Conservation (phyloP, 2,888 invertebrate species). For the Xylota segnis region DNA sequence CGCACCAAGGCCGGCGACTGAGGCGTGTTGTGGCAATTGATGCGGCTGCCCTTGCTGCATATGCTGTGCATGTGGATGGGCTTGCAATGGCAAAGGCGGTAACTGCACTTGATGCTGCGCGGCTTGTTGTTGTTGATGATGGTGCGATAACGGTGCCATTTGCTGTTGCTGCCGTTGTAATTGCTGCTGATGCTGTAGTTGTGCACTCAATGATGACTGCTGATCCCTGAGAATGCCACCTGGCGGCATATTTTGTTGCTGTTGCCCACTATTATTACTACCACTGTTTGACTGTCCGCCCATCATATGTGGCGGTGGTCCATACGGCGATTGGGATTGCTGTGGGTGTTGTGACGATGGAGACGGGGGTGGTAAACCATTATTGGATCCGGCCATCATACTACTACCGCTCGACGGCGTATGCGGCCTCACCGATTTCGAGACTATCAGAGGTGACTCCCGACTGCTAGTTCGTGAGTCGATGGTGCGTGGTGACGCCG, state of each 20-base stretch:
- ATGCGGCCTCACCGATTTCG: slow-evolving; percentile 78
- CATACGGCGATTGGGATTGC: slow-evolving; percentile 73
- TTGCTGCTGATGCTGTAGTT: slow-evolving; percentile 73
- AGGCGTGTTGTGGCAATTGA: slow-evolving; percentile 77
- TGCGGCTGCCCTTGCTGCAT: slow-evolving; percentile 73
- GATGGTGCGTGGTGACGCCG: slow-evolving; percentile 87
- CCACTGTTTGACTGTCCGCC: slow-evolving; percentile 47
- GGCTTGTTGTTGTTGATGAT: slow-evolving; percentile 63
- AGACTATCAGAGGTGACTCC: slow-evolving; percentile 79
- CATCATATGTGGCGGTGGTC: slow-evolving; percentile 69
- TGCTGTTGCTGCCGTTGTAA: slow-evolving; percentile 75
- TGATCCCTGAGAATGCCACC: slow-evolving; percentile 73
- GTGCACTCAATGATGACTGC: slow-evolving; percentile 69
- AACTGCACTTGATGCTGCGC: slow-evolving; percentile 67
- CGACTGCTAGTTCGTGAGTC: slow-evolving; percentile 84
- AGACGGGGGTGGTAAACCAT: slow-evolving; percentile 71
- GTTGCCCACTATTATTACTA: slow-evolving; percentile 50
- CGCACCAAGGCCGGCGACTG: slow-evolving; percentile 76
- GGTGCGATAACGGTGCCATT: slow-evolving; percentile 62
- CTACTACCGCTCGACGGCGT: slow-evolving; percentile 77
- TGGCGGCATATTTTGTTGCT: slow-evolving; percentile 61
- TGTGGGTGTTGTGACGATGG: slow-evolving; percentile 58
- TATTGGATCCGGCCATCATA: slow-evolving; percentile 74
- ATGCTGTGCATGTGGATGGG: slow-evolving; percentile 77
- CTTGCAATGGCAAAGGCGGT: slow-evolving; percentile 64